phyloP scores from a whole-genome alignment of 2,113 vertebrate genomes.

The Gopherus evgoodei region DNA sequence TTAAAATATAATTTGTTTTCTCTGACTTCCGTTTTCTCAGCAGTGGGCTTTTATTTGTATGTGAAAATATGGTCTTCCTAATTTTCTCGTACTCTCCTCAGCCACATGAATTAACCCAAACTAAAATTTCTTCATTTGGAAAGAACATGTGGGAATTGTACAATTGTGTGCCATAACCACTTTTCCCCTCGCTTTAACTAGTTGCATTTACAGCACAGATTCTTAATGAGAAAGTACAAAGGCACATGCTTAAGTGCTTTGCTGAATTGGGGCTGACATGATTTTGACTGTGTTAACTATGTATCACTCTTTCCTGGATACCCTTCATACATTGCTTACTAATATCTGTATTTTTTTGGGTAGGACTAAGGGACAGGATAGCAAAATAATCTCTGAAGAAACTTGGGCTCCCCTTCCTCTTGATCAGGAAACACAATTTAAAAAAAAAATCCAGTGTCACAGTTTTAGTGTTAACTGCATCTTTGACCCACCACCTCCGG shows the following conservation, averaged over 20 bases:
- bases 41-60: background rate
- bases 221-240: background rate
- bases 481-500: too few relatives aligned
- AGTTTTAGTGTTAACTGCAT: too few relatives aligned
- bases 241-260: background rate
- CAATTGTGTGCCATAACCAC: background rate
- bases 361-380: background rate
- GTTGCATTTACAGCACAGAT: background rate
- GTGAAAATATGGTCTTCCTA: background rate
- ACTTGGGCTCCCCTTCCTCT: background rate
- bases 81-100: background rate
- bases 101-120: background rate
- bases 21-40: background rate
- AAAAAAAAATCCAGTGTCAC: background rate
- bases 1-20: background rate
- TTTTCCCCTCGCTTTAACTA: background rate
- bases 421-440: background rate
- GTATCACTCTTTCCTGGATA: background rate
- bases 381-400: background rate
- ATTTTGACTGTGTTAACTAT: background rate
- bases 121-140: background rate
- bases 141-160: background rate
- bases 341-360: background rate
- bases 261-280: background rate
- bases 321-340: background rate